Percentiles rank a stretch among this genome's conserved stretches.
Conservation (phyloP, 2,113 vertebrate species). For the Alexandromys fortis region DNA sequence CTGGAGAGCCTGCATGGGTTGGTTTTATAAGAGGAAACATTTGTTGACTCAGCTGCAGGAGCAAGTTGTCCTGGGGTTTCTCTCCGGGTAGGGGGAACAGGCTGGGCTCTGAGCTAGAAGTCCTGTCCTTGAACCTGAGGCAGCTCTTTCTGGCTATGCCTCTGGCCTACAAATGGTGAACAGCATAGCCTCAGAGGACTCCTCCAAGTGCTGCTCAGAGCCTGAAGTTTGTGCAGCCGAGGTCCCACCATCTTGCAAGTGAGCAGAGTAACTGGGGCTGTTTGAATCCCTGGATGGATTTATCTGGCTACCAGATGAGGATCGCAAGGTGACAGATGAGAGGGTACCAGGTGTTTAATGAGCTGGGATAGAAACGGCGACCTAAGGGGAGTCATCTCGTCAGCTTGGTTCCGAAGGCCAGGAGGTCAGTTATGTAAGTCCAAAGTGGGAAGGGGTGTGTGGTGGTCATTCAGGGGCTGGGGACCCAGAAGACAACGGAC, state of each 20-base stretch:
- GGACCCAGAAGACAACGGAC: neutral
- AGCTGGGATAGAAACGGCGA: neutral
- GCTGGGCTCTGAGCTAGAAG: neutral
- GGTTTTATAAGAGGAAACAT: conserved; percentile 27
- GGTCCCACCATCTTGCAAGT: neutral
- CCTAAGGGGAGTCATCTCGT: neutral
- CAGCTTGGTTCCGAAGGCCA: neutral
- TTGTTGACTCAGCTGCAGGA: conserved; percentile 19
- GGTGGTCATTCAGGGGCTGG: neutral
- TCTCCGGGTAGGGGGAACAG: neutral
- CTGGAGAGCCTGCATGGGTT: neutral
- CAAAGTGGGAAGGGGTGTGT: neutral
- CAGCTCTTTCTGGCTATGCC: neutral
- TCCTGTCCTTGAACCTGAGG: neutral
- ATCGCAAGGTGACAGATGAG: neutral
- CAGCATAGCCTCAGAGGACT: neutral
- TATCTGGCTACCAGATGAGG: conserved; percentile 14
- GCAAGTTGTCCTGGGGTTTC: neutral
- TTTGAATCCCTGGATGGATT: neutral
- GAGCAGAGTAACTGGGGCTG: neutral
- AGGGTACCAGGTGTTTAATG: conserved; percentile 13
- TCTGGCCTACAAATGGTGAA: neutral
- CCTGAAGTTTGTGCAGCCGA: neutral
- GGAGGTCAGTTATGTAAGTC: neutral
- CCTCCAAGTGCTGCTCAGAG: neutral